Conservation (phyloP, 2,888 invertebrate genomes). For the Drosophila melanosoma region DNA sequence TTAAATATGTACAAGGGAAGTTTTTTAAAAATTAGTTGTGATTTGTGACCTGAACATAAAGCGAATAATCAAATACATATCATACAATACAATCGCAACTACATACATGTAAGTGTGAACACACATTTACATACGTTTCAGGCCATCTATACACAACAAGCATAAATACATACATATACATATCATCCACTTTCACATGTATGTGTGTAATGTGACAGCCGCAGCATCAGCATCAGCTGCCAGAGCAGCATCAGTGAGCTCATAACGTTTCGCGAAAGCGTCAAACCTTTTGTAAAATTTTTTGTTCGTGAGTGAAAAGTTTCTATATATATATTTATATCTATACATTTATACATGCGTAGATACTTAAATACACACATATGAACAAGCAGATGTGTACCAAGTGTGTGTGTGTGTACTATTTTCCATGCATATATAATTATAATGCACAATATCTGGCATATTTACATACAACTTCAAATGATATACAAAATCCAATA, state of each 20-base stretch:
- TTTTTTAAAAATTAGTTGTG: conserved; percentile 40
- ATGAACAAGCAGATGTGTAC: neutral
- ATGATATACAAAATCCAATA: conserved; percentile 1
- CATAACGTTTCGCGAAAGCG: conserved; percentile 59
- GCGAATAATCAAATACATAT: conserved; percentile 36
- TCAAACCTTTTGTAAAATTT: conserved; percentile 38
- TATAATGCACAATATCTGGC: neutral
- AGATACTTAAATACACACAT: conserved; percentile 7
- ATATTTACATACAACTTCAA: neutral
- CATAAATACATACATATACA: neutral
- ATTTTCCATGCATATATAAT: neutral
- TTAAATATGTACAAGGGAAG: conserved; percentile 39
- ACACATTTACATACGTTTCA: neutral
- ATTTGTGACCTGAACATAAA: conserved; percentile 26
- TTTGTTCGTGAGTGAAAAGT: conserved; percentile 42
- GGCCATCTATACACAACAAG: neutral
- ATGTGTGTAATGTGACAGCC: conserved; percentile 52
- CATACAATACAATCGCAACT: conserved; percentile 19
- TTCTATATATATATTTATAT: conserved; percentile 6
- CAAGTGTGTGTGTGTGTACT: neutral
- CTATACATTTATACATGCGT: conserved; percentile 26
- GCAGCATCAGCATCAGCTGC: conserved; percentile 66
- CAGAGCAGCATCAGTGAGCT: conserved; percentile 60
- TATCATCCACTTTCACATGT: conserved; percentile 4
- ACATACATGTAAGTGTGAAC: neutral